Evolutionary conservation across 2,888 invertebrate species (phyloP).

Genomic region (Cryptops parisi): DNA sequence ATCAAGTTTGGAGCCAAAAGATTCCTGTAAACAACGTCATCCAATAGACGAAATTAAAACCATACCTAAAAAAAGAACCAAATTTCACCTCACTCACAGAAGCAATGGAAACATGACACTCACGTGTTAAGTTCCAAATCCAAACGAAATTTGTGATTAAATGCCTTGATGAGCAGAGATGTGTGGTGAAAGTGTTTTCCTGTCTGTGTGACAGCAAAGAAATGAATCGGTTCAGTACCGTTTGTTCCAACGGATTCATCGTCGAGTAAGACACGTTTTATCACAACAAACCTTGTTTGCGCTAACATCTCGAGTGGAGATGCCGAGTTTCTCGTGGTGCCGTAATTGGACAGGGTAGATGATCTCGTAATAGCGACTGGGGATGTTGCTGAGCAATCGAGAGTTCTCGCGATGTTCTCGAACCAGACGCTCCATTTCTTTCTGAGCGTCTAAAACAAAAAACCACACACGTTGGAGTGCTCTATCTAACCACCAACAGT

Average conservation of each 20-base stretch:
- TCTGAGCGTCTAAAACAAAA: conserved; percentile 29
- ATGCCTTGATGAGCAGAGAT: conserved; percentile 89
- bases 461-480: conserved; percentile 18
- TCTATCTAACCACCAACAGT: not conserved
- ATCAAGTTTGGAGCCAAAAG: conserved; percentile 81
- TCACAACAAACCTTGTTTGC: conserved; percentile 24
- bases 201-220: conserved; percentile 46
- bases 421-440: conserved; percentile 80
- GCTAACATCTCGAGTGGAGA: conserved; percentile 64
- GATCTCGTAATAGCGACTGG: conserved; percentile 82
- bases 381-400: conserved; percentile 79
- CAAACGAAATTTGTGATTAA: conserved; percentile 90
- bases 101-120: too few relatives aligned
- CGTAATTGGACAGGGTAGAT: conserved; percentile 82
- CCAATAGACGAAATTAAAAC: conserved; percentile 2
- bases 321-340: conserved; percentile 91
- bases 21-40: conserved; percentile 50
- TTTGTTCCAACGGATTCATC: not conserved
- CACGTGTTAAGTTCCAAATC: conserved; percentile 93
- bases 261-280: not conserved
- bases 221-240: not conserved
- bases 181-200: conserved; percentile 89
- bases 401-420: conserved; percentile 84
- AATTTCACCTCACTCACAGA: too few relatives aligned
- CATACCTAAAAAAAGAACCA: too few relatives aligned